Evolutionary conservation across 2,888 invertebrate genomes (phyloP).

Genomic region (Bursaphelenchus okinawaensis): DNA sequence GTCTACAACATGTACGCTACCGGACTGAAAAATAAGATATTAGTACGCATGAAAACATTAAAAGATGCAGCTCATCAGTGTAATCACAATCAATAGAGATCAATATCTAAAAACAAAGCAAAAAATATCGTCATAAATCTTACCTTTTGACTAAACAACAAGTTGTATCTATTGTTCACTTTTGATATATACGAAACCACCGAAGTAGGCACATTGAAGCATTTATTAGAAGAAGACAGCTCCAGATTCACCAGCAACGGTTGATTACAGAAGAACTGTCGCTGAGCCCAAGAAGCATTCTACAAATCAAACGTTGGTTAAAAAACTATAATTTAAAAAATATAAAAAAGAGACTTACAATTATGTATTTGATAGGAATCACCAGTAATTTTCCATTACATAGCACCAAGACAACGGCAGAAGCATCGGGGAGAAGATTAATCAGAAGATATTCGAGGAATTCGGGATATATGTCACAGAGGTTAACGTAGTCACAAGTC

Average conservation of each 20-base stretch:
- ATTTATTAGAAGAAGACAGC: neutral
- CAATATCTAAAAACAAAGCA: no score
- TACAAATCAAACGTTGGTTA: neutral
- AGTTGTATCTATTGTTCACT: neutral
- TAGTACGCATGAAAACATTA: no score
- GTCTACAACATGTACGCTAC: constrained; percentile 19
- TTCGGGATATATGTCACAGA: constrained; percentile 20
- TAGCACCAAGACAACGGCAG: constrained; percentile 39
- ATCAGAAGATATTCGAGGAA: constrained; percentile 25
- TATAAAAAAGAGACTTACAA: constrained; percentile 18
- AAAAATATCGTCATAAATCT: no score
- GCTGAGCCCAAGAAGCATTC: constrained; percentile 19
- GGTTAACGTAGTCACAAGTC: constrained; percentile 10
- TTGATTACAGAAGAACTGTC: constrained; percentile 4
- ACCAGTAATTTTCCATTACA: constrained; percentile 39
- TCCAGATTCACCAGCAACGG: neutral
- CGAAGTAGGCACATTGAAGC: neutral
- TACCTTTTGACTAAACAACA: constrained; percentile 3
- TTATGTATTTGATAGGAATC: constrained; percentile 32
- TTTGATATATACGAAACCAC: neutral
- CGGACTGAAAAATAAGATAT: constrained; percentile 21
- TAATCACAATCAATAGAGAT: no score
- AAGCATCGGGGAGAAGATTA: constrained; percentile 36
- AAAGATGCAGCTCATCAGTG: no score
- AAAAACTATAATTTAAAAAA: neutral